These are phyloP conservation scores for Geotrupes spiniger DNA, from an alignment of 2,888 invertebrate species.

Conservation along the genomic window DNA sequence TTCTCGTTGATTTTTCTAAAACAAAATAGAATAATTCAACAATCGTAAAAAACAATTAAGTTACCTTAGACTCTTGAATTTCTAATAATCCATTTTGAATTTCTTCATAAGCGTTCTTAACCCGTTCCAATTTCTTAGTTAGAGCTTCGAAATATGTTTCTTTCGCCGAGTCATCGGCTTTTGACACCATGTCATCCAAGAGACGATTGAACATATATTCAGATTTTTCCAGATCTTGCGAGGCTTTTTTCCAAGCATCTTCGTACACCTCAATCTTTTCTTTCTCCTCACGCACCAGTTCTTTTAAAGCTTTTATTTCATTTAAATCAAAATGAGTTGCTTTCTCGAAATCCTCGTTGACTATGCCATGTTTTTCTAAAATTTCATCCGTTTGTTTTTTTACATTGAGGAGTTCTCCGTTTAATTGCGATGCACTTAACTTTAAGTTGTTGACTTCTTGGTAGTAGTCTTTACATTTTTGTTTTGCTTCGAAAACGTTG, in stretches of 20 bases:
- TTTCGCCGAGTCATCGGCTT: slow-evolving; percentile 16
- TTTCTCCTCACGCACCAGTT: slow-evolving; percentile 55
- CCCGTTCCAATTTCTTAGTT: slow-evolving; percentile 9
- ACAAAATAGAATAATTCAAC: not conserved
- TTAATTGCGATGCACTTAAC: slow-evolving; percentile 25
- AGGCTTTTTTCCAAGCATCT: slow-evolving; percentile 56
- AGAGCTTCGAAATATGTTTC: slow-evolving; percentile 19
- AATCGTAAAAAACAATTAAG: not conserved
- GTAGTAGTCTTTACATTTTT: slow-evolving; percentile 26
- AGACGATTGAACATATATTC: slow-evolving; percentile 57
- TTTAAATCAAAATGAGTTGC: slow-evolving; percentile 24
- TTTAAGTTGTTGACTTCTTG: slow-evolving; percentile 28
- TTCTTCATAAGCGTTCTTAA: slow-evolving; percentile 14
- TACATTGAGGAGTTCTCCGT: slow-evolving; percentile 25
- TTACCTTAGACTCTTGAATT: slow-evolving; percentile 15
- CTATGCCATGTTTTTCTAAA: slow-evolving; percentile 23
- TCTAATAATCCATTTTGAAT: slow-evolving; percentile 14
- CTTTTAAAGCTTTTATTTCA: slow-evolving; percentile 58
- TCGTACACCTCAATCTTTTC: slow-evolving; percentile 55
- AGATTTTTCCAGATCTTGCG: slow-evolving; percentile 56
- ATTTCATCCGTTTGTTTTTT: slow-evolving; percentile 22
- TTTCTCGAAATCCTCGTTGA: slow-evolving; percentile 30
- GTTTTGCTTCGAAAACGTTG: slow-evolving; percentile 51
- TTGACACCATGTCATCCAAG: slow-evolving; percentile 43
- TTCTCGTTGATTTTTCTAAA: slow-evolving; percentile 11